These are phyloP conservation scores for Frankliniella intonsa DNA, from an alignment of 2,888 invertebrate species.

Conservation along the genomic window DNA sequence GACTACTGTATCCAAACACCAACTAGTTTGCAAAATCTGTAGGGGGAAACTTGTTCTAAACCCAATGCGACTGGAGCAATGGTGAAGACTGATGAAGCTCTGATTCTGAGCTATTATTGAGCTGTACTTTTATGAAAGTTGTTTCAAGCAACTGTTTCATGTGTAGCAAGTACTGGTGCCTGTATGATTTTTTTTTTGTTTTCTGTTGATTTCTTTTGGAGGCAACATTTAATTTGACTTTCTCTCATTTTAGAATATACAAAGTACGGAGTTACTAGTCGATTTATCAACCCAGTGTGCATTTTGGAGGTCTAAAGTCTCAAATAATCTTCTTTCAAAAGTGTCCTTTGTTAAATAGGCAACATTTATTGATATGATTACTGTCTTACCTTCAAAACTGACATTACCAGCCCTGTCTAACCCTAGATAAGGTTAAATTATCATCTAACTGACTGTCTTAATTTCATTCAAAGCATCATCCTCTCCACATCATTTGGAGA, in stretches of 20 bases:
- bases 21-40: no score
- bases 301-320: neutral
- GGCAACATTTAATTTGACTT: neutral
- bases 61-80: neutral
- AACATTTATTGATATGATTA: no score
- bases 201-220: neutral
- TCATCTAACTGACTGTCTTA: no score
- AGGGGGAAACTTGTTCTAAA: no score
- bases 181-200: neutral
- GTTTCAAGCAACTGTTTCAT: neutral
- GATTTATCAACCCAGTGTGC: constrained; percentile 18
- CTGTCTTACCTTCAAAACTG: no score
- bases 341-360: no score
- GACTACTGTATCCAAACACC: no score
- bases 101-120: neutral
- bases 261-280: constrained; percentile 14
- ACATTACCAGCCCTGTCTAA: no score
- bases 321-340: no score
- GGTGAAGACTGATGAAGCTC: constrained; percentile 24
- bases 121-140: neutral
- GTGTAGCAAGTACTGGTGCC: constrained; percentile 16
- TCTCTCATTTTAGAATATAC: neutral
- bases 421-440: no score
- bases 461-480: no score
- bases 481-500: no score